Conservation (phyloP, 2,888 invertebrate species). For the Rhorus exstirpatorius region DNA sequence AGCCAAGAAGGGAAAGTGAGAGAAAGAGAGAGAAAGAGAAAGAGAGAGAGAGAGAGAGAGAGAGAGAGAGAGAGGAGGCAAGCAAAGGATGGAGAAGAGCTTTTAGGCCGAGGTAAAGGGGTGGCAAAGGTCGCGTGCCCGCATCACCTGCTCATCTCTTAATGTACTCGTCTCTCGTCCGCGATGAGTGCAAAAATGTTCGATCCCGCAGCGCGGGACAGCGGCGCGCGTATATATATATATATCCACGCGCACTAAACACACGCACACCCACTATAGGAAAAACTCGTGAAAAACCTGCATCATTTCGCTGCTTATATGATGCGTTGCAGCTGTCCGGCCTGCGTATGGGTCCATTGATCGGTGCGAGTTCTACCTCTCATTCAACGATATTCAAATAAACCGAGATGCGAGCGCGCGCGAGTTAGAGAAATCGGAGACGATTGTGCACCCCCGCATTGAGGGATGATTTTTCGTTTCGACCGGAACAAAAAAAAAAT, state of each 20-base stretch:
- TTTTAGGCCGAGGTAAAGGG: constrained; percentile 59
- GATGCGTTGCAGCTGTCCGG: constrained; percentile 69
- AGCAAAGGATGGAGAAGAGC: constrained; percentile 38
- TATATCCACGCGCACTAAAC: background rate
- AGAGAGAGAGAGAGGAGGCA: constrained; percentile 27
- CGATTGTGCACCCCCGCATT: constrained; percentile 33
- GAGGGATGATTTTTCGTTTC: constrained; percentile 67
- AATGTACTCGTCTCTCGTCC: constrained; percentile 23
- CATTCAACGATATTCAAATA: constrained; percentile 71
- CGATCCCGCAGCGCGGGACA: constrained; percentile 22
- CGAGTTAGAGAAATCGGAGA: constrained; percentile 28
- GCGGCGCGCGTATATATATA: background rate
- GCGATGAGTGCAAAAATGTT: constrained; percentile 64
- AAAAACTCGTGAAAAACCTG: constrained; percentile 70
- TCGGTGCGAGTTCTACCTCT: constrained; percentile 51
- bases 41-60: constrained; percentile 23
- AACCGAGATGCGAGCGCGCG: constrained; percentile 34
- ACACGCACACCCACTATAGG: background rate
- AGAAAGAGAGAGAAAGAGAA: constrained; percentile 27
- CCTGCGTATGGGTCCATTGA: constrained; percentile 39
- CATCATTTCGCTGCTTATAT: constrained; percentile 45
- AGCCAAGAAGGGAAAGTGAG: background rate
- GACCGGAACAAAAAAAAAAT: constrained; percentile 68
- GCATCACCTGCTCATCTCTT: constrained; percentile 78
- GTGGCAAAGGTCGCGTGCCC: constrained; percentile 80